Percentiles rank a stretch among this genome's conserved stretches.
Evolutionary conservation across 2,888 invertebrate species (phyloP).

Genomic region (Ditula angustiorana): DNA sequence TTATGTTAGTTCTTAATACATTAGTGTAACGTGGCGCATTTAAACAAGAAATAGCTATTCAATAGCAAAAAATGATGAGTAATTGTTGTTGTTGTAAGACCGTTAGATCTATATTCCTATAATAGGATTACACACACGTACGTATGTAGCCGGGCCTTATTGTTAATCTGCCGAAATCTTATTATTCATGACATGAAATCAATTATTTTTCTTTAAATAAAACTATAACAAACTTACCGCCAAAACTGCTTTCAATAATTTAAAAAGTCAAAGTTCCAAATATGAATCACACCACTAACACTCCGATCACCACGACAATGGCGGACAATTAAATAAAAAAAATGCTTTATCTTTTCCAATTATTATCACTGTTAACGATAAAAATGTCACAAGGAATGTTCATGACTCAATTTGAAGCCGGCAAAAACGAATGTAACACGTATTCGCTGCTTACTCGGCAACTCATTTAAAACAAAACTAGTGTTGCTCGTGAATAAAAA

Average conservation of each 20-base stretch:
- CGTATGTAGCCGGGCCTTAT: no score
- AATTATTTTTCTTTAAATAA: no score
- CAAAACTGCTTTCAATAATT: neutral
- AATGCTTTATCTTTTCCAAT: conserved; percentile 21
- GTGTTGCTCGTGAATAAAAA: conserved; percentile 56
- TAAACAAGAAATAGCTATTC: no score
- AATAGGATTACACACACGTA: no score
- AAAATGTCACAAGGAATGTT: conserved; percentile 35
- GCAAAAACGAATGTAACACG: conserved; percentile 56
- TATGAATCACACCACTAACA: conserved; percentile 2
- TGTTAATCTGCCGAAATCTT: no score
- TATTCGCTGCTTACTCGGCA: conserved; percentile 52
- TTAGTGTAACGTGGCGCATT: no score
- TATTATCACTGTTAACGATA: conserved; percentile 37
- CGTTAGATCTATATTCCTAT: no score
- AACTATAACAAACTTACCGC: neutral
- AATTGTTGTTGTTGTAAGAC: no score
- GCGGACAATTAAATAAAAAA: conserved; percentile 7
- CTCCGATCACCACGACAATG: conserved; percentile 14
- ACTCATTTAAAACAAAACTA: conserved; percentile 36
- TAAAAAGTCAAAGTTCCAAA: conserved; percentile 9
- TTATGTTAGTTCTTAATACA: no score
- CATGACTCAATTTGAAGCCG: conserved; percentile 42
- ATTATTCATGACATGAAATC: neutral
- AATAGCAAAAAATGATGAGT: no score